Base-by-base conservation (phyloP, 2,888 invertebrate species). In the Pterostichus niger region DNA sequence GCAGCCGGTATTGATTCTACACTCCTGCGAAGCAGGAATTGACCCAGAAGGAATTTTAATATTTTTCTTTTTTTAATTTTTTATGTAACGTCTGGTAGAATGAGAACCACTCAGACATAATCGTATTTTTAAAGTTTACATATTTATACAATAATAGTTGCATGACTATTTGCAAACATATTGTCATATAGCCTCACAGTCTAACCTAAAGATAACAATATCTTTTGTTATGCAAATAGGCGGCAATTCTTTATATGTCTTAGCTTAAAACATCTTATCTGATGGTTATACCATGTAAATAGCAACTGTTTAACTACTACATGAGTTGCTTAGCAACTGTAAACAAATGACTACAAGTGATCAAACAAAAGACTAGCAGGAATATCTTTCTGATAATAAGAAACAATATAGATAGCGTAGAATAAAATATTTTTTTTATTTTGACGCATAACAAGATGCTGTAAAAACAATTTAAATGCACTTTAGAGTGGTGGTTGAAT, bases 221-320 rank as follows among this genome's bases (percentile, higher is more conserved):
- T 75, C 35, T n/a, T 75, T 52, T 75, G 75, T 75, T 75, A 75
- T 75, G 75, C 52, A 75, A 44, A 75, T 75, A 75, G 24, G 24
- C 75, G 75, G 75, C 10, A 31, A n/a, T 75, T 24, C 24, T 24
- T 24, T 24, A 24, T 24, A 24, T 3, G 24, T 24, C 17, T 71
- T 17, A 71, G 31, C 13, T 10, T 75, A 24, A 52, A 24, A 75
- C 13, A 75, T 35, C 49, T 75, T 46, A 75, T 35, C 49, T 75
- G 75, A 52, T 75, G 24, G 17, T n/a, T 44, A 13, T 52, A 31
- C 75, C 49, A 75, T 52, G 75, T 52, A 75, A 75, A 75, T 75
- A 75, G 17, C 75, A 9, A 49, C 24, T 75, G 75, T 75, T 75
- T 75, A 44, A 49, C 49, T n/a, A 73, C 17, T n/a, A 10, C 35